Conservation (phyloP, 1,140 invertebrate species). For the Microplitis demolitor region DNA sequence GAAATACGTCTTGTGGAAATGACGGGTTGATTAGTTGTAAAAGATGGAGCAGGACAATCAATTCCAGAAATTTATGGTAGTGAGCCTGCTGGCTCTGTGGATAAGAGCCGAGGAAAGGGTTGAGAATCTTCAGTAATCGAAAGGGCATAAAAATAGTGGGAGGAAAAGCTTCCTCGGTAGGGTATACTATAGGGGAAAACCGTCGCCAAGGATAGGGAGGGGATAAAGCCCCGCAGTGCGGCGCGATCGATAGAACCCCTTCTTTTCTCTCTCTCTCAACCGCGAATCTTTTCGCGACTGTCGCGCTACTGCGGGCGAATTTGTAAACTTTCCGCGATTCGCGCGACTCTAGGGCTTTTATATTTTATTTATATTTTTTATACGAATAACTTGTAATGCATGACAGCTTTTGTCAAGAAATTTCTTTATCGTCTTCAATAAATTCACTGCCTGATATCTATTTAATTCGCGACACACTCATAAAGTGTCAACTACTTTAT, state of each 20-base stretch:
- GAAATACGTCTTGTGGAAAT: background rate
- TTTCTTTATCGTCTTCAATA: too few species aligned
- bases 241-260: constrained; percentile 60
- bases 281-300: background rate
- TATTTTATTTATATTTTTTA: background rate
- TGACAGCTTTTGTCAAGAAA: too few species aligned
- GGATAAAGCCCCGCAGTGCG: constrained; percentile 63
- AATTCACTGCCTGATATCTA: too few species aligned
- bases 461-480: too few species aligned
- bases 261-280: constrained; percentile 22
- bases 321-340: constrained; percentile 3
- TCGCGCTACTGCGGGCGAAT: background rate
- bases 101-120: background rate
- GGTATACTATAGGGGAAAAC: background rate
- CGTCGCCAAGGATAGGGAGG: background rate
- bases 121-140: constrained; percentile 16
- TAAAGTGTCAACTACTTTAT: too few species aligned
- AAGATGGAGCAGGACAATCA: constrained; percentile 3
- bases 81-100: background rate
- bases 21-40: constrained; percentile 1
- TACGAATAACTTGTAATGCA: too few species aligned
- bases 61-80: background rate
- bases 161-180: background rate
- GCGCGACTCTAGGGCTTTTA: background rate
- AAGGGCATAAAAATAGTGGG: constrained; percentile 8